These are phyloP conservation scores for Synergus laeviventris DNA, from an alignment of 2,888 invertebrate genomes.

Conservation along the genomic window DNA sequence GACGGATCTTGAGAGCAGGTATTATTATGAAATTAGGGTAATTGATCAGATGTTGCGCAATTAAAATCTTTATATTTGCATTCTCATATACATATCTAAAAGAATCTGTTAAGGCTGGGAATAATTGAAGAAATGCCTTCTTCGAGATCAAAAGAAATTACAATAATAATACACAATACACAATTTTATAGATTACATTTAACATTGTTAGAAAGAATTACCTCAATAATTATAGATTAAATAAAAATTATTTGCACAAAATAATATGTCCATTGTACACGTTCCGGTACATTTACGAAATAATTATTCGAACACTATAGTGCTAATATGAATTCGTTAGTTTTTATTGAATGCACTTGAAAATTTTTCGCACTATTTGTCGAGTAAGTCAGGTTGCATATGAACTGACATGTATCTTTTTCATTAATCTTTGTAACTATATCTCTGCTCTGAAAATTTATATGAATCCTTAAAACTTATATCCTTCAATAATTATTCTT, in stretches of 20 bases:
- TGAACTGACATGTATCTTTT: not conserved
- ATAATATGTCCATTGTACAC: too few relatives aligned
- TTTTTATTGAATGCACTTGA: slow-evolving; percentile 1
- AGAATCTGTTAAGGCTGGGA: not conserved
- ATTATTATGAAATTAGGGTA: not conserved
- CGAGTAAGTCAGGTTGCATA: not conserved
- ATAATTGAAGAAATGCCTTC: not conserved
- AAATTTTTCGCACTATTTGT: slow-evolving; percentile 7
- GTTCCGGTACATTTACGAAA: too few relatives aligned
- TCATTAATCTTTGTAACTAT: slow-evolving; percentile 14
- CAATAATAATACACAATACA: not conserved
- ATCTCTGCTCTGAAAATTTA: slow-evolving; percentile 14
- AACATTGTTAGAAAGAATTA: not conserved
- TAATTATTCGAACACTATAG: not conserved
- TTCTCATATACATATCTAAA: not conserved
- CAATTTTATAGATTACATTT: too few relatives aligned
- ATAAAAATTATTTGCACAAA: too few relatives aligned
- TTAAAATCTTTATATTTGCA: slow-evolving; percentile 2
- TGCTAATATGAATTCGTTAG: not conserved
- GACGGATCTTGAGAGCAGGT: not conserved
- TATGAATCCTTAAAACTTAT: slow-evolving; percentile 13
- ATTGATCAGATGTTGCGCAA: too few relatives aligned
- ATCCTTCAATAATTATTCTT: slow-evolving; percentile 6
- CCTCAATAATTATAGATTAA: not conserved
- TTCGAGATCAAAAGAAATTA: not conserved